Evolutionary conservation across 2,888 invertebrate species (phyloP), one percentile per base, ranked within the genome.

Genomic region (Panopea generosa): DNA sequence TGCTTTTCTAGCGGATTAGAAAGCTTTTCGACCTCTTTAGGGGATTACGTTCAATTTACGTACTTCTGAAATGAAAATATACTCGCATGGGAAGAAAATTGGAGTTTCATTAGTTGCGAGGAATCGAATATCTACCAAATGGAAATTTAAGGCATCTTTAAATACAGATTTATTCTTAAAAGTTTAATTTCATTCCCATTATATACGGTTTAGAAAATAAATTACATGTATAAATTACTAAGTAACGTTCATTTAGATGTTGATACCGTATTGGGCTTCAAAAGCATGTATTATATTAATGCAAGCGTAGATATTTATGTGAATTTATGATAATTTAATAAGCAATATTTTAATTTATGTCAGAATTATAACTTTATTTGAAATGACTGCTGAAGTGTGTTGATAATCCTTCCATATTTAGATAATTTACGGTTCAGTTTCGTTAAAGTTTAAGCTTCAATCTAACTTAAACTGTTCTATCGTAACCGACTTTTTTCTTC

Each of bases 1-100:
- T 59, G 69, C 69, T 69, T 75, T 75, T 75, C 69, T 52, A 55
- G 33, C 60, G 75, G 75, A 75, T 75, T 75, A 75, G 52, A 49
- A 53, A 27, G 40, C 52, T 57, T 63, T 74, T 26, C 60, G 33
- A 43, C 38, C 75, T 65, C 69, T 69, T 75, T 69, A 60, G 40
- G 59, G 66, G 75, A 75, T 75, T 75, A 75, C 47, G 49, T 59
- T 57, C 69, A 75, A 75, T 75, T 75, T 75, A 65, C 60, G 69
- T 65, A 24, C 45, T 45, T 47, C 49, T 55, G 65, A 55, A 75
- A 66, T 59, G 65, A 75, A 69, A 75, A 69, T 69, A 65, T 65
- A 69, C 75, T 57, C 55, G 47, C 65, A 33, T 38, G 52, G 27
- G 45, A 52, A 24, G 53, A 60, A 69, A 69, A 69, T 61, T 24